Evolutionary conservation across 2,888 invertebrate species (phyloP).

Genomic region (Trichogramma dendrolimi): DNA sequence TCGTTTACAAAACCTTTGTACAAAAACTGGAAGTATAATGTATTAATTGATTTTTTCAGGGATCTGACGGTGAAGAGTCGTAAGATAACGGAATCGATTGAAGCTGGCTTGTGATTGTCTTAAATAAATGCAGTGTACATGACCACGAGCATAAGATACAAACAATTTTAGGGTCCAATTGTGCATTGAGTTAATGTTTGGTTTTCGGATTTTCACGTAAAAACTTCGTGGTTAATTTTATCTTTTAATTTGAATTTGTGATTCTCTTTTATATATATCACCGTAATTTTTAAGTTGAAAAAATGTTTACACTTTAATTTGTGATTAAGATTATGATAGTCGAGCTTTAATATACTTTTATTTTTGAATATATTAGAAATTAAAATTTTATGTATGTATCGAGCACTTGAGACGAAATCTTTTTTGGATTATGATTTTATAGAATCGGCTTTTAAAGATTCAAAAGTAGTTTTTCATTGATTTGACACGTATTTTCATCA

Average conservation of each 20-base stretch:
- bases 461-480: too few relatives aligned
- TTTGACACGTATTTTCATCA: too few relatives aligned
- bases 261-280: slow-evolving; percentile 7
- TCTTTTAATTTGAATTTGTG: slow-evolving; percentile 7
- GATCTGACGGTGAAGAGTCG: slow-evolving; percentile 9
- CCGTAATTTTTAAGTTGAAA: slow-evolving; percentile 5
- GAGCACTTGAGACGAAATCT: background rate
- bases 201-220: too few relatives aligned
- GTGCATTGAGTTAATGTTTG: background rate
- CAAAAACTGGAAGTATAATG: slow-evolving; percentile 9
- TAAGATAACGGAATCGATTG: background rate
- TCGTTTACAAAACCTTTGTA: background rate
- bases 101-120: slow-evolving; percentile 10
- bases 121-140: slow-evolving; percentile 2
- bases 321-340: slow-evolving; percentile 1
- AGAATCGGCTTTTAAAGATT: too few relatives aligned
- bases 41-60: slow-evolving; percentile 24
- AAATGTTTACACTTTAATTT: too few relatives aligned
- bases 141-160: slow-evolving; percentile 2
- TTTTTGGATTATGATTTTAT: background rate
- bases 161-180: slow-evolving; percentile 9
- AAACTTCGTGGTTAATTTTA: background rate
- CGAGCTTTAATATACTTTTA: background rate
- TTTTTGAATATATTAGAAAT: slow-evolving; percentile 8
- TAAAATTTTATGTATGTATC: background rate